Evolutionary conservation across 2,888 invertebrate species (phyloP), one percentile per base, ranked within the genome.

Genomic region (Leptopterna dolabrata): DNA sequence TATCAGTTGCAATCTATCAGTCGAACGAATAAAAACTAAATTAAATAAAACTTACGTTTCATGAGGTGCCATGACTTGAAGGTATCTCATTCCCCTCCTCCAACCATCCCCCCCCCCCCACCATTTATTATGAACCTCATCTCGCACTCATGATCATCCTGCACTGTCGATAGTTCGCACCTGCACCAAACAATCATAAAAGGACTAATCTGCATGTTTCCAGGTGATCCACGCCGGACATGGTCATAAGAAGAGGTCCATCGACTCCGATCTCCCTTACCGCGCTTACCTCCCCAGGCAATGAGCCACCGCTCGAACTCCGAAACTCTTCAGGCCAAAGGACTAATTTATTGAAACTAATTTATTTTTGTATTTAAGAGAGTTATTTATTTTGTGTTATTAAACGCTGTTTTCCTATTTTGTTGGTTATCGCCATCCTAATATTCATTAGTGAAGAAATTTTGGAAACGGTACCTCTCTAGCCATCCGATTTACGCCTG

Each of bases 181-280:
- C 16, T 6, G 41, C 30, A 81, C 43, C 45, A 45, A 7, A 27
- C 0, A 27, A 30, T 43, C n/a, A 82, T n/a, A n/a, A 82, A 82
- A 82, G 63, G 45, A 82, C 70, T 82, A 73, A 83, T 83, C 71
- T 73, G 71, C 76, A 71, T 45, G 11, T 36, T 87, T 71, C 70
- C 89, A 87, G 89, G 89, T 89, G 81, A 88, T 88, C 41, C 89
- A 89, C 76, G 89, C 90, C 78, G 88, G 90, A 0, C 90, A 90
- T 84, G 89, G 89, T 3, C 85, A 85, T 30, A 71, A 76, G 76
- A 85, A 85, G 78, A 90, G 90, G n/a, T 89, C 90, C 76, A 92
- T 93, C 90, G 85, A 85, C 30, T 36, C 36, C 0, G 95, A 87
- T 90, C 91, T 95, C 90, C 95, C 95, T 41, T 95, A 95, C 91